Conservation (phyloP, 2,888 invertebrate species). For the Chromoteleia sp. region DNA sequence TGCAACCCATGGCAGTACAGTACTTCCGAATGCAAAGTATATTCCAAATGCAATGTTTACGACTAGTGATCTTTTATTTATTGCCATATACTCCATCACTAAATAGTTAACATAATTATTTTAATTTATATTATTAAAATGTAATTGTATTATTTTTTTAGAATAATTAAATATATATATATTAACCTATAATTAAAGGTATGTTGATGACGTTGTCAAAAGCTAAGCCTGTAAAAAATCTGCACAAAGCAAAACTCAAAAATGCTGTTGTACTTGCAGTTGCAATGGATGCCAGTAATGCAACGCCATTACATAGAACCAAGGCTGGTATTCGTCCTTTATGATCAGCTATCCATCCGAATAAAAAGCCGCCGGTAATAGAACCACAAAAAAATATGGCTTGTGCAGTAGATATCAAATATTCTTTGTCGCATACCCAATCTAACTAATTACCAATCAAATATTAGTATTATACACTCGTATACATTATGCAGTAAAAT, state of each 20-base stretch:
- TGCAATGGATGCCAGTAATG: slow-evolving; percentile 84
- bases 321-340: slow-evolving; percentile 86
- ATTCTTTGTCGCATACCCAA: slow-evolving; percentile 86
- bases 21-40: slow-evolving; percentile 85
- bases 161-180: no score
- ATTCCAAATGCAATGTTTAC: slow-evolving; percentile 86
- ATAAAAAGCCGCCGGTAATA: slow-evolving; percentile 85
- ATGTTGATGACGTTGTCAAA: slow-evolving; percentile 86
- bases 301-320: slow-evolving; percentile 84
- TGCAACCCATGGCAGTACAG: slow-evolving; percentile 86
- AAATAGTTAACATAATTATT: slow-evolving; percentile 8
- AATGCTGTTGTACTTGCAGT: slow-evolving; percentile 84
- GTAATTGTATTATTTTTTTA: neutral
- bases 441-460: slow-evolving; percentile 83
- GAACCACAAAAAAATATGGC: slow-evolving; percentile 86
- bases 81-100: slow-evolving; percentile 86
- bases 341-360: slow-evolving; percentile 86
- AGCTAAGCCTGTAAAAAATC: slow-evolving; percentile 86
- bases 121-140: neutral
- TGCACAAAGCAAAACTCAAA: slow-evolving; percentile 84
- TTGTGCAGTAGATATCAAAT: slow-evolving; percentile 85
- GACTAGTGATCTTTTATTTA: slow-evolving; percentile 85
- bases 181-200: slow-evolving; percentile 86
- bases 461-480: slow-evolving; percentile 56
- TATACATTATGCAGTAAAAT: no score